Conservation (phyloP, 2,797 vertebrate species). For the Gobio occitaniae region DNA sequence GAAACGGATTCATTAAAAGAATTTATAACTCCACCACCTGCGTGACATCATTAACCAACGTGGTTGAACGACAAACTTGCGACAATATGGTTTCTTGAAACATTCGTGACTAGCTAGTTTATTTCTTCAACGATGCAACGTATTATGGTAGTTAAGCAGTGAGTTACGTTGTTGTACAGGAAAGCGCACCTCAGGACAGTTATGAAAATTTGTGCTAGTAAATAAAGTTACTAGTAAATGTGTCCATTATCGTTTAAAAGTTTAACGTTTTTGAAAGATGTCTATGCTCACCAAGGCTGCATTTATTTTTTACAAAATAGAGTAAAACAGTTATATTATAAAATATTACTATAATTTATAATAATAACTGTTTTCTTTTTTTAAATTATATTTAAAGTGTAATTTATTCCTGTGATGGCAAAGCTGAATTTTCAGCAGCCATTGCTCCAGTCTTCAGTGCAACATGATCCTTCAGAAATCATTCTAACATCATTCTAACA, state of each 20-base stretch:
- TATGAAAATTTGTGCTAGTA: background rate
- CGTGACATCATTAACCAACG: too few relatives aligned
- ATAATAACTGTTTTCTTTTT: too few relatives aligned
- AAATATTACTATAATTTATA: background rate
- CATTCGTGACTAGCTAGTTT: too few relatives aligned
- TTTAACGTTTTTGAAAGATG: background rate
- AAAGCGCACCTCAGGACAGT: background rate
- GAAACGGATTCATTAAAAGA: too few relatives aligned
- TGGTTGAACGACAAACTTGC: too few relatives aligned
- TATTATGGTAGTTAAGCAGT: too few relatives aligned
- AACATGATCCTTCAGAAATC: background rate
- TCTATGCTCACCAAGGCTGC: background rate
- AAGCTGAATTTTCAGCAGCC: background rate
- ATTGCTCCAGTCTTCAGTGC: background rate
- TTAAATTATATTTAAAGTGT: background rate
- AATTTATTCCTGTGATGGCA: background rate
- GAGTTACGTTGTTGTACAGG: too few relatives aligned
- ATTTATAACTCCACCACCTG: too few relatives aligned
- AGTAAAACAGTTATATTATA: background rate
- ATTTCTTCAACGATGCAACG: too few relatives aligned
- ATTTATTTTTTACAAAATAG: background rate
- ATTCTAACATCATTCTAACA: background rate
- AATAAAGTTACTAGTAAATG: background rate
- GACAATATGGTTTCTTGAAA: too few relatives aligned
- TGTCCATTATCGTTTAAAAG: background rate